Percentiles rank a stretch among this genome's conserved stretches.
phyloP scores from a whole-genome alignment of 1,140 invertebrate species.

The Nylanderia fulva region DNA sequence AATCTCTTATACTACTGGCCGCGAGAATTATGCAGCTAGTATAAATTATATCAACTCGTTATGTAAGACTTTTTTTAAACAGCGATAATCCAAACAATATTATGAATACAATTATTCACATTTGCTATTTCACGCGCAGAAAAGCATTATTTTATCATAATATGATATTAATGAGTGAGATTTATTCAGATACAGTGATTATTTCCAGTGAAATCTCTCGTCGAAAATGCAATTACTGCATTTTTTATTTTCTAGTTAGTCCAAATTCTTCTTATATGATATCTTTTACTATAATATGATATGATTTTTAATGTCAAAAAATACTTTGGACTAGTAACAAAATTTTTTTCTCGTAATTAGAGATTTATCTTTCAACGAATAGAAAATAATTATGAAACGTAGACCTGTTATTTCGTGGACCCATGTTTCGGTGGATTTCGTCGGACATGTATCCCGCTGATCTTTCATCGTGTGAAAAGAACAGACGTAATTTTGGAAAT shows the following conservation, averaged over 20 bases:
- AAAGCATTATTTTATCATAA: not conserved
- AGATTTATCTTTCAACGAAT: conserved; percentile 2
- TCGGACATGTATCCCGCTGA: conserved; percentile 45
- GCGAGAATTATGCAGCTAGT: not conserved
- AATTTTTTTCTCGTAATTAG: conserved; percentile 28
- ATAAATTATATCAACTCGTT: not conserved
- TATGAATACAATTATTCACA: conserved; percentile 13
- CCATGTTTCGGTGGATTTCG: conserved; percentile 27
- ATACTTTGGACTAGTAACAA: not conserved
- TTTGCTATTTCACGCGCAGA: not conserved
- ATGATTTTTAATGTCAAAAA: not conserved
- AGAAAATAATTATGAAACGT: conserved; percentile 56
- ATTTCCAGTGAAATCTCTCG: not conserved
- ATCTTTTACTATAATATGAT: not conserved
- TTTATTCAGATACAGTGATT: not conserved
- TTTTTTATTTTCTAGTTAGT: not conserved
- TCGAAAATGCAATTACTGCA: not conserved
- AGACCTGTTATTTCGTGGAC: conserved; percentile 37
- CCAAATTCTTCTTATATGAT: no score
- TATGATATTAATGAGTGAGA: not conserved
- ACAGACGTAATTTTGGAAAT: conserved; percentile 61
- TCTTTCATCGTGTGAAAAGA: conserved; percentile 49
- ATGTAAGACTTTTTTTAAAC: not conserved
- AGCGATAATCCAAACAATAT: not conserved
- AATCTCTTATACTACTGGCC: conserved; percentile 7